Evolutionary conservation across 2,113 vertebrate species (phyloP), one percentile per base, ranked within the genome.

Genomic region (Lamprologus ornatipinnis): DNA sequence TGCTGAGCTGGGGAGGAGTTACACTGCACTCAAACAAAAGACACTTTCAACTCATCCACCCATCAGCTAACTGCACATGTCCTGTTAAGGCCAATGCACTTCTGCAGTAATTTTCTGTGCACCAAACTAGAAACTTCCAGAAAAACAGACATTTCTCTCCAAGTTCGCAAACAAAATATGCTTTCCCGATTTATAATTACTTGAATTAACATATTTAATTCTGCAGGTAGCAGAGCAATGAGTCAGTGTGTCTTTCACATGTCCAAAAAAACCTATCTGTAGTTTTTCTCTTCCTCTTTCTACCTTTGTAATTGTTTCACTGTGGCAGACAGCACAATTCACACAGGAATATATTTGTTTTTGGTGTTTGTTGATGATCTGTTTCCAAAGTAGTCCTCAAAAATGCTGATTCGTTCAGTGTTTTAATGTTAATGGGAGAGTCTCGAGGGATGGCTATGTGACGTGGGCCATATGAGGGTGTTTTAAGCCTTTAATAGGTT

Each of bases 1-100:
- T 60, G 92, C 93, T 93, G 94, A 94, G 90, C 90, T 60, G 91
- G 90, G 73, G 91, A 45, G 87, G 89, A 87, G 90, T 79, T 17
- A 79, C 83, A 3, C 79, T 79, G 85, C 86, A 9, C 82, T 47
- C 58, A 2, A 55, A 95, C 90, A 95, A 95, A 90, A 73, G 60
- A 31, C 19, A 63, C 91, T 88, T 91, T 94, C 85, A 91, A 89
- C 84, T 81, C 60, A 47, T 81, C 7, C 28, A 55, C 40, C 12
- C 82, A 54, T 78, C 85, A 6, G 6, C 78, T 58, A 75, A 82
- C 85, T n/a, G 81, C 17, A 79, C n/a, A 73, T 49, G 60, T 55
- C 40, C 80, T 10, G 54, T 40, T 40, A n/a, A 68, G 40, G 47
- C 60, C 53, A 21, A 9, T 1, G 26, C 73, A 51, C 45, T 31